Evolutionary conservation across 2,797 vertebrate species (phyloP), one percentile per base, ranked within the genome.

Genomic region (Adrianichthys oophorus): DNA sequence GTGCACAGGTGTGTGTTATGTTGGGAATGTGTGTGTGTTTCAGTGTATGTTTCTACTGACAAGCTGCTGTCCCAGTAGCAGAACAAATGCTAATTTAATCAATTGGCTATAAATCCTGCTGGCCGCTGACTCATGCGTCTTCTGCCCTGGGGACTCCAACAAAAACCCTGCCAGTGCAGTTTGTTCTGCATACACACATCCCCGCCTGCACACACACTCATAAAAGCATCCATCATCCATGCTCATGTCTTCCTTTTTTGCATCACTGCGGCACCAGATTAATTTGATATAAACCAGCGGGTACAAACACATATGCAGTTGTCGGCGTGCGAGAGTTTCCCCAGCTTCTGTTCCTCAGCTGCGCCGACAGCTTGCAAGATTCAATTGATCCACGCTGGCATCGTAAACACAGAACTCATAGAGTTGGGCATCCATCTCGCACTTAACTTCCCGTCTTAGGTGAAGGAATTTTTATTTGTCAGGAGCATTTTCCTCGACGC

Each of bases 1-100:
- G 49, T 53, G 70, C 26, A 56, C 77, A 78, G 68, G 81, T 80
- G 70, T 24, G 32, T 68, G 84, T 79, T 54, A 79, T 77, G 72
- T 70, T 73, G 73, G 66, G 57, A 55, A 56, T 52, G 59, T 61
- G 67, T 64, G 79, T 79, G 68, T 67, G 70, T 76, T 54, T 78
- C 60, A 15, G 63, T 74, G 59, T 61, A 70, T 88, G 86, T 80
- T 85, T 79, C 54, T 71, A 79, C 77, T 84, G 86, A 88, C 85
- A 88, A 90, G 79, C 83, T 83, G 78, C 78, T 91, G 79, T 84
- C 86, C 81, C 85, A 91, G 92, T 91, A 91, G 94, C 94, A 92
- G 94, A 94, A 95, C 91, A 92, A 94, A 96, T 95, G 94, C 93
- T 96, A 98, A 98, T 97, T 95, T 95, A 97, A 96, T 97, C 94